Percentiles rank a stretch among this genome's conserved stretches.
phyloP scores from a whole-genome alignment of 2,888 invertebrate genomes.

The Chrysina gloriosa region DNA sequence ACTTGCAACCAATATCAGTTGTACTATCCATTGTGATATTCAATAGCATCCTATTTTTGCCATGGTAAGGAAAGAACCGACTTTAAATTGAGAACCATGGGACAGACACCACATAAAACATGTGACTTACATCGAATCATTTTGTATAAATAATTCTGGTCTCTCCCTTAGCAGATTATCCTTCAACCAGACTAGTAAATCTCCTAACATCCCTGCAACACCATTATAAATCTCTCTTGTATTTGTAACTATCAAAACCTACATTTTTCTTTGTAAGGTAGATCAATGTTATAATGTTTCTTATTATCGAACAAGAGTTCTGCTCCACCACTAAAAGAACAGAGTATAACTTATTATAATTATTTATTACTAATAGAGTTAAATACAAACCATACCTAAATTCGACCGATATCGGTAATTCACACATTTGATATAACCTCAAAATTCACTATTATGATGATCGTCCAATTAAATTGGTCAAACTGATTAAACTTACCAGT shows the following conservation, averaged over 20 bases:
- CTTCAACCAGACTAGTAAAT: constrained; percentile 84
- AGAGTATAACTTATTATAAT: not conserved
- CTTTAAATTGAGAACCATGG: too few species aligned
- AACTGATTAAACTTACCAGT: too few species aligned
- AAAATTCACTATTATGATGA: too few species aligned
- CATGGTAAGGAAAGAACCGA: too few species aligned
- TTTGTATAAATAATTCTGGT: constrained; percentile 75
- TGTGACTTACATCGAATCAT: constrained; percentile 62
- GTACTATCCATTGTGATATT: too few species aligned
- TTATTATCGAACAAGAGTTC: constrained; percentile 89
- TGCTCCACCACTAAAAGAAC: constrained; percentile 82
- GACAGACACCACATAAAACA: constrained; percentile 1
- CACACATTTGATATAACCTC: constrained; percentile 47
- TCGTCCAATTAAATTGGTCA: too few species aligned
- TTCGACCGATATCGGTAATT: constrained; percentile 55
- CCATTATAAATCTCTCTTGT: constrained; percentile 15
- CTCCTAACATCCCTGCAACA: constrained; percentile 75
- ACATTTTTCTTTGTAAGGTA: constrained; percentile 73
- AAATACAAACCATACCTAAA: constrained; percentile 57
- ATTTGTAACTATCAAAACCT: too few species aligned
- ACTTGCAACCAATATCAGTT: too few species aligned
- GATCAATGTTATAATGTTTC: constrained; percentile 75
- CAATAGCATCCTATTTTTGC: too few species aligned
- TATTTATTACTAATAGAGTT: constrained; percentile 31
- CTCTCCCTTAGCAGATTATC: constrained; percentile 86